These are phyloP conservation scores for Melinaea marsaeus DNA, from an alignment of 2,888 invertebrate genomes.

Conservation along the genomic window DNA sequence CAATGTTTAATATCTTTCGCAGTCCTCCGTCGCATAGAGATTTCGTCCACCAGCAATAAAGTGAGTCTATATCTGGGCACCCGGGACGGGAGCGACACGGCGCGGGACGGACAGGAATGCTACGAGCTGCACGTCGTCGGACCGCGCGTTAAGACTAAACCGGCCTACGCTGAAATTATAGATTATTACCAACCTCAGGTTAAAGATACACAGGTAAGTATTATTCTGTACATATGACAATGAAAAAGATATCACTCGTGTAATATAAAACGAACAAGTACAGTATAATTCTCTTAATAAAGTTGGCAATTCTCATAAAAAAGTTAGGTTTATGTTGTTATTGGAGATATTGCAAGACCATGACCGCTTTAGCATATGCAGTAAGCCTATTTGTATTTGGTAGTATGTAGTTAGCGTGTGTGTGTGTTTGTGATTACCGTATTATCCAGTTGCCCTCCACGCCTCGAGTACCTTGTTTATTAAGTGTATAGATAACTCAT, in stretches of 20 bases:
- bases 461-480: too few relatives aligned
- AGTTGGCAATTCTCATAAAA: too few relatives aligned
- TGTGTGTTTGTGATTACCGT: too few relatives aligned
- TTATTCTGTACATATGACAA: background rate
- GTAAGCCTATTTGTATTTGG: too few relatives aligned
- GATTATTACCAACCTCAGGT: constrained; percentile 81
- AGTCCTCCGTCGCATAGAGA: constrained; percentile 66
- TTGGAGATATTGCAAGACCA: background rate
- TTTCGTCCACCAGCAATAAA: constrained; percentile 45
- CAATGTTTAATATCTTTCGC: background rate
- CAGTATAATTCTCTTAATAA: too few relatives aligned
- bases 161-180: constrained; percentile 76
- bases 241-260: too few relatives aligned
- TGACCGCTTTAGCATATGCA: too few relatives aligned
- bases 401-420: too few relatives aligned
- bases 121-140: constrained; percentile 56
- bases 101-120: constrained; percentile 50
- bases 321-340: background rate
- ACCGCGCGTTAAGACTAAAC: constrained; percentile 52
- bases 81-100: constrained; percentile 36
- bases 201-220: constrained; percentile 71
- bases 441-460: too few relatives aligned
- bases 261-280: too few relatives aligned
- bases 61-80: constrained; percentile 59
- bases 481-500: too few relatives aligned